Conservation (phyloP, 2,113 vertebrate genomes). For the Spilogale gracilis region DNA sequence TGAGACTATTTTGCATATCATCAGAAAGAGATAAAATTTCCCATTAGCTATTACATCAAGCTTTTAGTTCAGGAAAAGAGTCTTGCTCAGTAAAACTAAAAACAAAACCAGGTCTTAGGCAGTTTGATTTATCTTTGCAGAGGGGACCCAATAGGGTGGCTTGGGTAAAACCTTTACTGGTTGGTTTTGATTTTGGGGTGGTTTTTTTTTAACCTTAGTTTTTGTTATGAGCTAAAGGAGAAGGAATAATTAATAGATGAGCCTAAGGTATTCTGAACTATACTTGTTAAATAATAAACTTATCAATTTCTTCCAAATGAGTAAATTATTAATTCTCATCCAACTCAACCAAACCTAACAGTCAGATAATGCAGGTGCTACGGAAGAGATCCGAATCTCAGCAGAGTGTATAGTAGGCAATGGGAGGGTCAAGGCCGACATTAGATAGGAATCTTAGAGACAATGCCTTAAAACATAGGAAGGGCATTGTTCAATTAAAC, state of each 20-base stretch:
- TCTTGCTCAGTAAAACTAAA: constrained; percentile 34
- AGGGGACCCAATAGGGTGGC: not conserved
- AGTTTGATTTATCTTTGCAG: constrained; percentile 50
- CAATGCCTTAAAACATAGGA: not conserved
- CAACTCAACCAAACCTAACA: constrained; percentile 37
- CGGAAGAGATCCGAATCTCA: constrained; percentile 50
- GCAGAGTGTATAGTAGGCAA: not conserved
- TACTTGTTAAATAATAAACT: constrained; percentile 72
- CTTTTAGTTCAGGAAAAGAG: not conserved
- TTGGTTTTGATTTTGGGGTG: not conserved
- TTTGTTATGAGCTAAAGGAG: constrained; percentile 4
- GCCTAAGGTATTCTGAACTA: constrained; percentile 71
- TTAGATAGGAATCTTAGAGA: not conserved
- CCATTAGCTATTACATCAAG: not conserved
- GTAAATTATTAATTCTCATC: constrained; percentile 72
- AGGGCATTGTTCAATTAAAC: constrained; percentile 40
- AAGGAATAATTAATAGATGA: constrained; percentile 29
- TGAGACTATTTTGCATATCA: constrained; percentile 36
- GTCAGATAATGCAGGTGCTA: constrained; percentile 1
- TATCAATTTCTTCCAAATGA: constrained; percentile 62
- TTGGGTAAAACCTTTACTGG: not conserved
- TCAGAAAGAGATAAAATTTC: not conserved
- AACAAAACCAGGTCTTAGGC: not conserved
- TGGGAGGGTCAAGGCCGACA: constrained; percentile 32
- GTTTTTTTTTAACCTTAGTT: not conserved